These are phyloP conservation scores for Acestrorhynchus altus DNA, from an alignment of 2,797 vertebrate species.

Conservation along the genomic window DNA sequence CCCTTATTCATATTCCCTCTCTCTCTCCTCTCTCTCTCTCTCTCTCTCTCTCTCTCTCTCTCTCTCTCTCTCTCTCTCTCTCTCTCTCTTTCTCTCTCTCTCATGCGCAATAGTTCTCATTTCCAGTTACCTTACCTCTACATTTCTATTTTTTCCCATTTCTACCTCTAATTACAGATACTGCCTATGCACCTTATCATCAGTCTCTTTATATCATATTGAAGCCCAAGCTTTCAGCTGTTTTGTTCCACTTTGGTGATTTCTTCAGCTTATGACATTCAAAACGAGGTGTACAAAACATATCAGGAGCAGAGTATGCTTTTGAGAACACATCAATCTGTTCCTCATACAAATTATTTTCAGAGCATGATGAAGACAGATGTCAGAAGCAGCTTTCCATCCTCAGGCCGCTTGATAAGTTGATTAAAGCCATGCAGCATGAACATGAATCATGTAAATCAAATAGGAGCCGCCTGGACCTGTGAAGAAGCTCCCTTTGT, in stretches of 20 bases:
- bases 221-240: background rate
- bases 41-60: background rate
- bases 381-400: constrained; percentile 10
- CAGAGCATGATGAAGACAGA: constrained; percentile 35
- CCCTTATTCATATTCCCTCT: background rate
- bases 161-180: background rate
- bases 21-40: background rate
- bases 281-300: background rate
- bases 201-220: background rate
- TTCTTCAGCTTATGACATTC: background rate
- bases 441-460: constrained; percentile 37
- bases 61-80: background rate
- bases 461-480: constrained; percentile 21
- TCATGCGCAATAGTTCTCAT: constrained; percentile 9
- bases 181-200: background rate
- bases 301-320: background rate
- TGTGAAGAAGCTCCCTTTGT: constrained; percentile 17
- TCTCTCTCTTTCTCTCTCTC: background rate
- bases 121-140: background rate
- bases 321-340: background rate
- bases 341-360: background rate
- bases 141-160: background rate
- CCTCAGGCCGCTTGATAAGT: constrained; percentile 24
- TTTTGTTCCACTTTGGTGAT: background rate
- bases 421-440: constrained; percentile 28